A percentile compares a stretch with the other conserved stretches of the same genome.
phyloP scores from a whole-genome alignment of 2,888 invertebrate genomes.

The Kuschelorhynchus macadamiae region DNA sequence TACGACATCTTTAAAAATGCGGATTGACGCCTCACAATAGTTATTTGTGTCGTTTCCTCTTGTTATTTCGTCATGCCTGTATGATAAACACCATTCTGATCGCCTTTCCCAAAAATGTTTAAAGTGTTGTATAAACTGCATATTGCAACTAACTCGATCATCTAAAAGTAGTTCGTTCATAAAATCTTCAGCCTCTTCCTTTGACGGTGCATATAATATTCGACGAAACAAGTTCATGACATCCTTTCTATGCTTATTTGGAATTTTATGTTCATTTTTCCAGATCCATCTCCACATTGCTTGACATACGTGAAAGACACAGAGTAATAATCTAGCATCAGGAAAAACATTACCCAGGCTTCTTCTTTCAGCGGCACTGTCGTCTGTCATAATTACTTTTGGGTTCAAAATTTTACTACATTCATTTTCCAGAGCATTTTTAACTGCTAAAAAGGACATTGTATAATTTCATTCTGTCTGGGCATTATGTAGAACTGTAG shows the following conservation, averaged over 20 bases:
- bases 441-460: not conserved
- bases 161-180: not conserved
- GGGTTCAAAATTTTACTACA: not conserved
- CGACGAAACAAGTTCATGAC: not conserved
- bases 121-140: not conserved
- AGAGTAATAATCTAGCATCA: not conserved
- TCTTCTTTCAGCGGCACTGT: not conserved
- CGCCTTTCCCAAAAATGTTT: too few species aligned
- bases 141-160: constrained; percentile 1
- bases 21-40: too few species aligned
- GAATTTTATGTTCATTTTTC: too few species aligned
- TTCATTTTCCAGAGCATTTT: not conserved
- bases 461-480: not conserved
- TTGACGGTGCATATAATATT: too few species aligned
- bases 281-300: not conserved
- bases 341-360: not conserved
- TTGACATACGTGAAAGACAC: too few species aligned
- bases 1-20: not conserved
- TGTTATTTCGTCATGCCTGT: not conserved
- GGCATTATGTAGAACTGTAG: too few species aligned
- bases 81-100: not conserved
- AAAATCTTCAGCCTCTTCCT: constrained; percentile 4
- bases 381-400: not conserved
- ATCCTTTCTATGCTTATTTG: too few species aligned
- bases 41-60: not conserved